Evolutionary conservation across 2,888 invertebrate genomes (phyloP).

Genomic region (Lasioglossum pauxillum): DNA sequence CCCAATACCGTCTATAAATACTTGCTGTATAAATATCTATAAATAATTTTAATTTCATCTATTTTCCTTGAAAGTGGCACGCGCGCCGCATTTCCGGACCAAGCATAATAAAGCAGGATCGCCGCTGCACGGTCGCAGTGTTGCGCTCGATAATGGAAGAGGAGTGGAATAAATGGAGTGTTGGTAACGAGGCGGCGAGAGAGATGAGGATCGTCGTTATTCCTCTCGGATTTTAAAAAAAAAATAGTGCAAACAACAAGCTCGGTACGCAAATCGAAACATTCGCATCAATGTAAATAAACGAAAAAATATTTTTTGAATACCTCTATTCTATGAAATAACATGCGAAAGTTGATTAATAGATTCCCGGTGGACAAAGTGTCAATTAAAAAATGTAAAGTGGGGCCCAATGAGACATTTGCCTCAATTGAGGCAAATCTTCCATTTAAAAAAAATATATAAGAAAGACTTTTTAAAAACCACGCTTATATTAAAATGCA

Average conservation of each 20-base stretch:
- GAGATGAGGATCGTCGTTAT: neutral
- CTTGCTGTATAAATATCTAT: conserved; percentile 18
- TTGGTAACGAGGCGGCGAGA: neutral
- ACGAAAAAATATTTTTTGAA: neutral
- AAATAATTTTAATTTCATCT: conserved; percentile 33
- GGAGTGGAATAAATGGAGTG: conserved; percentile 15
- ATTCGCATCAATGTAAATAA: neutral
- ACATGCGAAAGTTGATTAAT: neutral
- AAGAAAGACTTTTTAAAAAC: too few relatives aligned
- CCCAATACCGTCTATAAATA: conserved; percentile 37
- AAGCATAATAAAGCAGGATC: conserved; percentile 42
- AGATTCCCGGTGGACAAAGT: too few relatives aligned
- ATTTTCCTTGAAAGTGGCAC: conserved; percentile 27
- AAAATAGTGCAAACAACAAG: neutral
- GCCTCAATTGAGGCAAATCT: too few relatives aligned
- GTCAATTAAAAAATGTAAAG: too few relatives aligned
- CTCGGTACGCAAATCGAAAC: neutral
- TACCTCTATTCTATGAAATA: neutral
- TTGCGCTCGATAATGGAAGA: conserved; percentile 27
- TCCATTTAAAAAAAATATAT: too few relatives aligned
- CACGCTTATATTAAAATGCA: too few relatives aligned
- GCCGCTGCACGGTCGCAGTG: conserved; percentile 15
- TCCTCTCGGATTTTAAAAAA: conserved; percentile 36
- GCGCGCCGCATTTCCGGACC: conserved; percentile 28
- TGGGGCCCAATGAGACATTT: too few relatives aligned